Base-by-base conservation (phyloP, 2,797 vertebrate species). In the Takifugu rubripes region DNA sequence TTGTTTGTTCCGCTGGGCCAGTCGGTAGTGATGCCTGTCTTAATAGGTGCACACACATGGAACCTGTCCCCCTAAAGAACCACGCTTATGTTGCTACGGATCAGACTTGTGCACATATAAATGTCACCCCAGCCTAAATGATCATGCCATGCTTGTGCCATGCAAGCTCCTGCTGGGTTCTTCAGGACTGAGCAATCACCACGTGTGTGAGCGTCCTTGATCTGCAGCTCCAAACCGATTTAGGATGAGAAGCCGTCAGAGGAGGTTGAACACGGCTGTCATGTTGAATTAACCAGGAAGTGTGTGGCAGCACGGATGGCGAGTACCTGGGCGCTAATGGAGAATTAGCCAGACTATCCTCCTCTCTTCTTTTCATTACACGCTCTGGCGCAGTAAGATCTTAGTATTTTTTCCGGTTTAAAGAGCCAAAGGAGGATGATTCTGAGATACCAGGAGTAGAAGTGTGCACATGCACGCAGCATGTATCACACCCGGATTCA, bases 241-340 rank as follows among this genome's bases (percentile, higher is more conserved):
- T 68, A 66, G 69, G 67, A 80, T 79, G 75, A 70, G 76, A 69
- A 57, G 47, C 68, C 72, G 76, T 85, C 64, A 51, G 53, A 75
- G 72, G 61, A 57, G 58, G 54, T 61, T 64, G 72, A 81, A 71
- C 71, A 25, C 57, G 43, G 66, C 72, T 85, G 84, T 85, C 84
- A 68, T 80, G 79, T 87, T 73, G 83, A 76, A 87, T 89, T 87
- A 87, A 75, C 66, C 0, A 43, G 56, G 65, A 81, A 74, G 54
- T 64, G 64, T 75, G 72, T 62, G 68, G 72, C 71, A 73, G 72
- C n/a, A 6, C 54, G 53, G 67, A 80, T 70, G 68, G 56, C 67
- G 66, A 82, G 83, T 76, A 78, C 81, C 52, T 6, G 17, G 61
- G 72, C 77, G 66, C 70, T 68, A 86, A 84, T 84, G 77, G 77